phyloP scores from a whole-genome alignment of 2,113 vertebrate species.

The Setophaga kirtlandii region DNA sequence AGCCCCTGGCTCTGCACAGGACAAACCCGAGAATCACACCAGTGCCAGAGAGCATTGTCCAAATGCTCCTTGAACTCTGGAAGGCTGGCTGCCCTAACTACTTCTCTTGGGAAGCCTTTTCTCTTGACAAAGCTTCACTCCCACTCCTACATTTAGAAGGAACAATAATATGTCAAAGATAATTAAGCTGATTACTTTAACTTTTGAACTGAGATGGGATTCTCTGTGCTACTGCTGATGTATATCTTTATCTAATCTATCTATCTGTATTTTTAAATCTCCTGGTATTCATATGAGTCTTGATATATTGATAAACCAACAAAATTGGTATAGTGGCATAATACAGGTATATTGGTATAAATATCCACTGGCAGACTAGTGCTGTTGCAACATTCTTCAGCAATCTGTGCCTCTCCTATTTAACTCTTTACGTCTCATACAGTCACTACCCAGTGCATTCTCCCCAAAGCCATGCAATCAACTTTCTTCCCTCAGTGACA shows the following conservation, averaged over 20 bases:
- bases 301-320: neutral
- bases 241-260: neutral
- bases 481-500: neutral
- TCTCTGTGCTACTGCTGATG: neutral
- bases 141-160: neutral
- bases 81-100: neutral
- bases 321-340: neutral
- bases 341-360: neutral
- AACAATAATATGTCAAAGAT: neutral
- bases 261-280: neutral
- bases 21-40: neutral
- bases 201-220: neutral
- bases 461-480: neutral
- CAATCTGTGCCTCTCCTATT: neutral
- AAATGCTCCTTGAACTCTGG: neutral
- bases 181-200: neutral
- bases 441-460: neutral
- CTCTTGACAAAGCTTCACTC: neutral
- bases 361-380: neutral
- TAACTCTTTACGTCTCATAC: neutral
- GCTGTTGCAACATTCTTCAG: neutral
- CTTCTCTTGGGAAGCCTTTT: neutral
- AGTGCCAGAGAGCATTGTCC: neutral
- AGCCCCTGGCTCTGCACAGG: neutral
- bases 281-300: neutral